phyloP scores from a whole-genome alignment of 2,888 invertebrate genomes.

The Teleogryllus oceanicus region DNA sequence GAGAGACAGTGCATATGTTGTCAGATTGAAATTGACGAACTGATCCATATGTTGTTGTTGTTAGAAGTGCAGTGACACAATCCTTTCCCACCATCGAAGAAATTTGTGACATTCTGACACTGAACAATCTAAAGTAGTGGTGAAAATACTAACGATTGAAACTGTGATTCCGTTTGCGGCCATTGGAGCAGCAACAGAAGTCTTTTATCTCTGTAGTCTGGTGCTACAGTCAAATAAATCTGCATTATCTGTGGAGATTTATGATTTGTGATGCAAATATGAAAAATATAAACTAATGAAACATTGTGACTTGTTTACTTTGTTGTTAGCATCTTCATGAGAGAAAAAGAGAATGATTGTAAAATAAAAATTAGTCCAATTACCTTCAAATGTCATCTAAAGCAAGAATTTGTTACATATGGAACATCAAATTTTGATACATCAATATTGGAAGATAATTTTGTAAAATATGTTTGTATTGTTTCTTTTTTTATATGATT shows the following conservation, averaged over 20 bases:
- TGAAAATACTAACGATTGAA: constrained; percentile 4
- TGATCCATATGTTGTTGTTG: neutral
- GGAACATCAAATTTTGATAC: too few species aligned
- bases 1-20: constrained; percentile 4
- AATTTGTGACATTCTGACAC: neutral
- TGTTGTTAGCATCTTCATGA: too few species aligned
- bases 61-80: neutral
- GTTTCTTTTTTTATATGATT: too few species aligned
- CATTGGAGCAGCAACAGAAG: constrained; percentile 18
- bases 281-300: constrained; percentile 26
- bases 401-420: too few species aligned
- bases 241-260: constrained; percentile 1
- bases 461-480: too few species aligned
- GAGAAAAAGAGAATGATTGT: too few species aligned
- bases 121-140: constrained; percentile 5
- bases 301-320: neutral
- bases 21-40: neutral
- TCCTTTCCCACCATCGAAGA: neutral
- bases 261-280: constrained; percentile 29
- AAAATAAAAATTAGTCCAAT: too few species aligned
- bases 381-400: too few species aligned
- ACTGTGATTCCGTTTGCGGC: constrained; percentile 18
- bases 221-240: constrained; percentile 18
- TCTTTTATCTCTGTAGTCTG: neutral
- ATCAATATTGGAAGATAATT: too few species aligned